Evolutionary conservation across 2,113 vertebrate species (phyloP).

Genomic region (Cryptomyrus ogoouensis): DNA sequence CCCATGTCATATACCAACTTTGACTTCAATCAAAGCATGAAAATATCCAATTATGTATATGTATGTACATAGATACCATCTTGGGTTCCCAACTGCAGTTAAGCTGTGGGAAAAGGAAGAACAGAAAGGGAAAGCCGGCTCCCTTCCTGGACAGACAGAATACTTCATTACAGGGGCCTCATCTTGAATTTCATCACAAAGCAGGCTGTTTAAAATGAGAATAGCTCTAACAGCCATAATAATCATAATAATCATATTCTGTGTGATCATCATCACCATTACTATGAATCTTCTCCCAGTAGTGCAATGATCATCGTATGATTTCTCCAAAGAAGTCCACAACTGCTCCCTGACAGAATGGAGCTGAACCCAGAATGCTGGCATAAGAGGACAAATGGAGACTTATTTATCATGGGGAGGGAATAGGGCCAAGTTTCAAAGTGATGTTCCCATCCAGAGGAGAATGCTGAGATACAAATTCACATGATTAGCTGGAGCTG

Average conservation of each 20-base stretch:
- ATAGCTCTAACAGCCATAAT: conserved; percentile 11
- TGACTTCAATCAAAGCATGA: not conserved
- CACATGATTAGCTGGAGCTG: not conserved
- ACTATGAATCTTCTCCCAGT: not conserved
- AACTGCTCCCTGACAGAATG: not conserved
- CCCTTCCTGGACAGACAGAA: not conserved
- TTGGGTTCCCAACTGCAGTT: not conserved
- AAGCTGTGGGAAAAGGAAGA: not conserved
- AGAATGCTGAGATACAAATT: not conserved
- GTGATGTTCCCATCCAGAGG: not conserved
- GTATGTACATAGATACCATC: not conserved
- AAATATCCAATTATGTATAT: not conserved
- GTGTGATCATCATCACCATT: not conserved
- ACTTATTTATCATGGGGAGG: not conserved
- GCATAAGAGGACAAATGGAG: not conserved
- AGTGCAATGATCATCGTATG: not conserved
- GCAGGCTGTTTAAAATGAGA: not conserved
- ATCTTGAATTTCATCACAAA: not conserved
- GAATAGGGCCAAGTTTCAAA: not conserved
- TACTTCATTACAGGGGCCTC: not conserved
- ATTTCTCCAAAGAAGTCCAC: not conserved
- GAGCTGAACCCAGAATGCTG: not conserved
- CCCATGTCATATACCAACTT: not conserved
- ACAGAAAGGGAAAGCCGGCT: too few species aligned
- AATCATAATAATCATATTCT: not conserved